phyloP scores from a whole-genome alignment of 64 coral and sea anemone genomes.

The Pachyseris speciosa region DNA sequence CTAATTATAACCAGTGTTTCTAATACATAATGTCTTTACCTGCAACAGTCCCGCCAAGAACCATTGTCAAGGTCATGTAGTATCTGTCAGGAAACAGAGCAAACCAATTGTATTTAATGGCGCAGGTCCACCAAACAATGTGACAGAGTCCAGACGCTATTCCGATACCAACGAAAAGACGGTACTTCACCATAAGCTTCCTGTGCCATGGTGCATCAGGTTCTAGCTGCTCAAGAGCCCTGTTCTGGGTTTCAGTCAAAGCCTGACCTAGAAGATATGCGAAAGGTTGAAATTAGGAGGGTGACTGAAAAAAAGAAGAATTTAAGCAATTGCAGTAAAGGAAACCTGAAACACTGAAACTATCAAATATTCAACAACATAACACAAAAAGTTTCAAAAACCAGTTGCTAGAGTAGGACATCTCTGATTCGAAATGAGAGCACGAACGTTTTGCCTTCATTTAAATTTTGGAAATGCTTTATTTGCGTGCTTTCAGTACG shows the following conservation, averaged over 20 bases:
- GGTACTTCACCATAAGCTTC: conserved; percentile 71
- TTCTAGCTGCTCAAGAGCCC: conserved; percentile 46
- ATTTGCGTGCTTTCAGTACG: too few relatives aligned
- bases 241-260: conserved; percentile 18
- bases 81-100: conserved; percentile 79
- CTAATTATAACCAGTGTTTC: neutral
- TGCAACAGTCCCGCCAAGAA: conserved; percentile 80
- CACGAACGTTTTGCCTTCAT: too few relatives aligned
- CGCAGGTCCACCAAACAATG: conserved; percentile 80
- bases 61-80: conserved; percentile 84
- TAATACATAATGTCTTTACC: conserved; percentile 20
- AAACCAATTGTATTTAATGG: conserved; percentile 80
- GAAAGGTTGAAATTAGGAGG: neutral
- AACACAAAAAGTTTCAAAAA: too few relatives aligned
- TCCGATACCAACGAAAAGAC: conserved; percentile 68
- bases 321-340: neutral
- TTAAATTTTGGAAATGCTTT: too few relatives aligned
- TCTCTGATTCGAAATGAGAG: too few relatives aligned
- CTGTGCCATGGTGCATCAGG: conserved; percentile 67
- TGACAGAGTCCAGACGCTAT: conserved; percentile 67
- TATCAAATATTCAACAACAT: too few relatives aligned
- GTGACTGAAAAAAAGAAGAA: neutral
- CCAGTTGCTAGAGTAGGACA: too few relatives aligned
- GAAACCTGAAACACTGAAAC: too few relatives aligned
- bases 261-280: conserved; percentile 44